These are phyloP conservation scores for Anguilla obscura DNA, from an alignment of 2,797 vertebrate species.

Conservation along the genomic window DNA sequence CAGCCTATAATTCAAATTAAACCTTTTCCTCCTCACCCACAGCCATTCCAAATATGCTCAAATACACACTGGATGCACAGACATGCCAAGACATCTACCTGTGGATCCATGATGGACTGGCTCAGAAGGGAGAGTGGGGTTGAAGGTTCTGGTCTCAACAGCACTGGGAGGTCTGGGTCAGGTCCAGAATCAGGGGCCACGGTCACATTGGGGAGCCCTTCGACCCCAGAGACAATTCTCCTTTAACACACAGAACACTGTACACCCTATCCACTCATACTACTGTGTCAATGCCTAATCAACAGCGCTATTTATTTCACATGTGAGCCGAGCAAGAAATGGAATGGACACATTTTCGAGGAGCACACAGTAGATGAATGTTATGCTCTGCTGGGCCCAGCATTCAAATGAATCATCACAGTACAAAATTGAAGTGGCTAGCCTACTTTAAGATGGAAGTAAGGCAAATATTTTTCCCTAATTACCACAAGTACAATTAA, in stretches of 20 bases:
- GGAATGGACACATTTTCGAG: too few relatives aligned
- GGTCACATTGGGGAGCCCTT: slow-evolving; percentile 90
- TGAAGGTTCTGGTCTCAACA: slow-evolving; percentile 72
- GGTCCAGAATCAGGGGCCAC: slow-evolving; percentile 79
- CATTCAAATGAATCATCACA: too few relatives aligned
- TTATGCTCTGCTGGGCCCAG: too few relatives aligned
- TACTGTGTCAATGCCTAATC: neutral
- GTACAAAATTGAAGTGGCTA: too few relatives aligned
- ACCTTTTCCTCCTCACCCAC: neutral
- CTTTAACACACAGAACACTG: slow-evolving; percentile 3
- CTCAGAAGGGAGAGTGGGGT: slow-evolving; percentile 74
- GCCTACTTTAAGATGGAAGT: too few relatives aligned
- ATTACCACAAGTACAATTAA: too few relatives aligned
- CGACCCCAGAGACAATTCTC: slow-evolving; percentile 16
- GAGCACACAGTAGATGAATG: too few relatives aligned
- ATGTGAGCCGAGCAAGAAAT: too few relatives aligned
- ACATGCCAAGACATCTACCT: slow-evolving; percentile 72
- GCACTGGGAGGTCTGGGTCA: slow-evolving; percentile 68
- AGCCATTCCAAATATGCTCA: neutral
- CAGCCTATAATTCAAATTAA: neutral
- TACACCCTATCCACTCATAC: too few relatives aligned
- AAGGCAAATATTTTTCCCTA: too few relatives aligned
- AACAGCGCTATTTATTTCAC: too few relatives aligned
- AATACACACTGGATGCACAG: slow-evolving; percentile 22
- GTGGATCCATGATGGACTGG: slow-evolving; percentile 79